These are phyloP conservation scores for Acrossocheilus fasciatus DNA, from an alignment of 2,797 vertebrate species.

Conservation along the genomic window DNA sequence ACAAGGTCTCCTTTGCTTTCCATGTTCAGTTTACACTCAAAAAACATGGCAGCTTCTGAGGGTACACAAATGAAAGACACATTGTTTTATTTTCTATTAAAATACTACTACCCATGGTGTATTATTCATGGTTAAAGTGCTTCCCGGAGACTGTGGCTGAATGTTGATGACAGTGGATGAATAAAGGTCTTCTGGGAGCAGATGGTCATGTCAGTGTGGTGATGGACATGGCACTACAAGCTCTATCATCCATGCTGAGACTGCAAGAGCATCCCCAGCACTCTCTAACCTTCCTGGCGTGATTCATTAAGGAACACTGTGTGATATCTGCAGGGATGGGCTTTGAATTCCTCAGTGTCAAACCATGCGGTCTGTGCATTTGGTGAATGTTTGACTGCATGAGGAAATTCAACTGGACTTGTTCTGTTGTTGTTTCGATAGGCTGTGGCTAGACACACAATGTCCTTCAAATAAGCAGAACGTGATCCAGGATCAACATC, in stretches of 20 bases:
- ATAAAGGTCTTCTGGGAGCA: conserved; percentile 29
- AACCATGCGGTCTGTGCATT: neutral
- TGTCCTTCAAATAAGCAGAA: neutral
- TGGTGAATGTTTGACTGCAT: neutral
- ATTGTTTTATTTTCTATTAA: conserved; percentile 17
- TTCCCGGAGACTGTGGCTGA: neutral
- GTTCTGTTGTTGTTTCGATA: neutral
- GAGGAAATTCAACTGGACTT: neutral
- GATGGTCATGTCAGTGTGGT: conserved; percentile 37
- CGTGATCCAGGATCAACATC: conserved; percentile 19
- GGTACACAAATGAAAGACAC: neutral
- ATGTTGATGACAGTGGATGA: conserved; percentile 15
- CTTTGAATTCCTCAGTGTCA: conserved; percentile 18
- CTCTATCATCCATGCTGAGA: conserved; percentile 20
- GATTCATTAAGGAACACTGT: conserved; percentile 33
- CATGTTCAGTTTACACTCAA: neutral
- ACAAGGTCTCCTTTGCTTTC: neutral
- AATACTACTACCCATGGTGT: neutral
- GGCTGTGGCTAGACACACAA: neutral
- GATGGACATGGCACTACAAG: conserved; percentile 15
- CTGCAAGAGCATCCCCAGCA: conserved; percentile 15
- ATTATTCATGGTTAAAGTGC: conserved; percentile 18
- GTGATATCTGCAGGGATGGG: neutral
- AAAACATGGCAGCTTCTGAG: neutral
- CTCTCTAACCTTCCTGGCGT: conserved; percentile 13